Evolutionary conservation across 2,888 invertebrate species (phyloP).

Genomic region (Cantharis rustica): DNA sequence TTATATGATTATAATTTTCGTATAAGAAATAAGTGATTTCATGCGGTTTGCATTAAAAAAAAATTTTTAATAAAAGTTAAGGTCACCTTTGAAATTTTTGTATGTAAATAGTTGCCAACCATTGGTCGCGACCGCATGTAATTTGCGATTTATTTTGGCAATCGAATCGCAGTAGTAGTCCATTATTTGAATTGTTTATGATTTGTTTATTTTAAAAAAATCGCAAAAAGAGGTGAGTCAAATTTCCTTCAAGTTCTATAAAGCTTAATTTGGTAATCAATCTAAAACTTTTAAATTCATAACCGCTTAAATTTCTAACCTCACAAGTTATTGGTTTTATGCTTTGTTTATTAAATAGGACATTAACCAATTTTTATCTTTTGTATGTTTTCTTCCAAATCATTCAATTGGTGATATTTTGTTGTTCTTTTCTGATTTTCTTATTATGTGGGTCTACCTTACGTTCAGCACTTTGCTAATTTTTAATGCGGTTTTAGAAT

Average conservation of each 20-base stretch:
- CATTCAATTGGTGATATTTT: neutral
- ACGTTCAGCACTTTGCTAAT: neutral
- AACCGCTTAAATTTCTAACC: neutral
- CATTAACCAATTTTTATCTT: neutral
- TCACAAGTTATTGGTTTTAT: neutral
- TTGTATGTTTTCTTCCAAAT: neutral
- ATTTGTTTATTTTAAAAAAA: conserved; percentile 7
- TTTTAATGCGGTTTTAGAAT: neutral
- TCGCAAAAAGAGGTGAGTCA: conserved; percentile 7
- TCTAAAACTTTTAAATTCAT: neutral
- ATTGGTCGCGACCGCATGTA: neutral
- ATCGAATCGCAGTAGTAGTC: neutral
- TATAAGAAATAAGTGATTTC: neutral
- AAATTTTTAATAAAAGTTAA: neutral
- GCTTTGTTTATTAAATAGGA: neutral
- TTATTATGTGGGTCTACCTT: neutral
- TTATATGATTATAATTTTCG: neutral
- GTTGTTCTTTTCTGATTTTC: neutral
- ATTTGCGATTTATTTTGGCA: neutral
- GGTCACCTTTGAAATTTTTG: neutral
- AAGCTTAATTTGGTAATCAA: neutral
- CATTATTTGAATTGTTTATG: conserved; percentile 12
- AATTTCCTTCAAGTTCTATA: neutral
- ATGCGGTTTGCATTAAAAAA: neutral
- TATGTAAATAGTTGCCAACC: conserved; percentile 3